A percentile compares a stretch with the other conserved stretches of the same genome.
Evolutionary conservation across 1,140 invertebrate genomes (phyloP).

Genomic region (Colletes gigas): DNA sequence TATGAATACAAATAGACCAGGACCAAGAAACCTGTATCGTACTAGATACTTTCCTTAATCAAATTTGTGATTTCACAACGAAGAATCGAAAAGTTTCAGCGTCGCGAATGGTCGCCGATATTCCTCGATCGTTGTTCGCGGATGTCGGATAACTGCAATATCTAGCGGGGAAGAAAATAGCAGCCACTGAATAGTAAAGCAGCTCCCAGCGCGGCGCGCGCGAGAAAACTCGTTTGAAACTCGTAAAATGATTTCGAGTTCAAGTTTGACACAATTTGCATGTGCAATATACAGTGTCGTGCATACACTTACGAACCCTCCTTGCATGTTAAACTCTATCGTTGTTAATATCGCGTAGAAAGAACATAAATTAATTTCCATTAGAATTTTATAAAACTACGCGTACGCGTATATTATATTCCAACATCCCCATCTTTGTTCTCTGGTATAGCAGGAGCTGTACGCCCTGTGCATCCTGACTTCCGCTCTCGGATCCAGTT

Average conservation of each 20-base stretch:
- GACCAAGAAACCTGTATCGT: too few species aligned
- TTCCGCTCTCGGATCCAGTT: neutral
- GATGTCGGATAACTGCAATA: too few species aligned
- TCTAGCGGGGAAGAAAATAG: neutral
- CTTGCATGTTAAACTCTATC: too few species aligned
- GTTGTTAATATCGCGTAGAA: too few species aligned
- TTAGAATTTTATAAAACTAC: too few species aligned
- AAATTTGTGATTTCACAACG: too few species aligned
- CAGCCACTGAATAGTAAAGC: slow-evolving; percentile 24
- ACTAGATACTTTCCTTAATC: too few species aligned
- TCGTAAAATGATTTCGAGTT: slow-evolving; percentile 38
- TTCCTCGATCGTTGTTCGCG: neutral
- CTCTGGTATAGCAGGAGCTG: too few species aligned
- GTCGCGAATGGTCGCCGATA: neutral
- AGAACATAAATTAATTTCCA: too few species aligned
- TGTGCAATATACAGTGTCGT: slow-evolving; percentile 7
- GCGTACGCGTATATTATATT: neutral
- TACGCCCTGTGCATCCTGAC: neutral
- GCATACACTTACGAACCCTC: too few species aligned
- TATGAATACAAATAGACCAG: too few species aligned
- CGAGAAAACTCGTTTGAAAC: slow-evolving; percentile 43
- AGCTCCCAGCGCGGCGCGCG: neutral
- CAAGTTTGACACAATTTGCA: slow-evolving; percentile 45
- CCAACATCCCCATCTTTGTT: slow-evolving; percentile 5
- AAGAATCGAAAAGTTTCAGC: neutral